Evolutionary conservation across 2,888 invertebrate genomes (phyloP), one percentile per base, ranked within the genome.

Genomic region (Heteropelma amictum): DNA sequence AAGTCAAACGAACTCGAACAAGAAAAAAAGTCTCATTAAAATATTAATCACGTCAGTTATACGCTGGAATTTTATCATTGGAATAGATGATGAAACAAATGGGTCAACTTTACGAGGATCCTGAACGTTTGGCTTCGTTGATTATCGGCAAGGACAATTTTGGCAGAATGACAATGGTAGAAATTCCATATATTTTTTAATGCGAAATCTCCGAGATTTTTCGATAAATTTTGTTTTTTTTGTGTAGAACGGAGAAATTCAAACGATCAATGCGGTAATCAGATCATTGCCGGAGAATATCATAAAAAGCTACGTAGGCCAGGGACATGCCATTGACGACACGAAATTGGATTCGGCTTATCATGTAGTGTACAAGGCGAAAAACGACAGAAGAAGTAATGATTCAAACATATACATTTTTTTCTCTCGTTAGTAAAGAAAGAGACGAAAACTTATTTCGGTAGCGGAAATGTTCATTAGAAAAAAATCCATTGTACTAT

Each of bases 311-410:
- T 60, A 53, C 30, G 30, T 17, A 6, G 70, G 61, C 40, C 30
- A 45, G 12, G 51, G 64, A 38, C 42, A 14, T 61, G 49, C 51
- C 23, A 38, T 14, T 10, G 47, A 49, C 0, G 21, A 28, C 5
- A n/a, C 61, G 30, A 42, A 23, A 1, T 12, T 49, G 0, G 17
- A 71, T 45, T 51, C 49, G 8, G 19, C 53, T 7, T 69, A 71
- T 71, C 78, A 78, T 54, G 54, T 76, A 30, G 68, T 73, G 0
- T 68, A 68, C 53, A 71, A 14, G 8, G 68, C 26, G 3, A 19
- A 33, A n/a, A 12, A 56, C 0, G 26, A 8, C 0, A 1, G 30
- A 1, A 10, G 17, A 1, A 17, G 35, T 4, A 6, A 45, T 28
- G 8, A 35, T 42, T 28, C 53, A 5, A 12, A 4, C 14, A 6